These are phyloP conservation scores for Notodonta dromedarius DNA, from an alignment of 2,888 invertebrate genomes.

Conservation along the genomic window DNA sequence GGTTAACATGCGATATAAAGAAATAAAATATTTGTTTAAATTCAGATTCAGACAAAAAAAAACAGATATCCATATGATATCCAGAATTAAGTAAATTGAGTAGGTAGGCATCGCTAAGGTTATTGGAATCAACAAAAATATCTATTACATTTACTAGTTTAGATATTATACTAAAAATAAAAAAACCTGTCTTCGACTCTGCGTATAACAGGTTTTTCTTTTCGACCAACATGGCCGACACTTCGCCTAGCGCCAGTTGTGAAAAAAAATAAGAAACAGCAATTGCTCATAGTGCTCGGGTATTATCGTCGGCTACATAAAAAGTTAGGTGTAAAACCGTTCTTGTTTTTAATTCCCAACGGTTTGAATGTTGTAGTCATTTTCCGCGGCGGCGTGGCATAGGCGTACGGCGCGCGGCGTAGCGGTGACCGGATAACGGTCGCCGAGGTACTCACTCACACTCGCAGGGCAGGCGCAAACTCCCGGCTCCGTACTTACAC, in stretches of 20 bases:
- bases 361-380: constrained; percentile 56
- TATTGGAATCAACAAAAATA: too few relatives aligned
- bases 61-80: too few relatives aligned
- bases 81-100: too few relatives aligned
- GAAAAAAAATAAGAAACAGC: background rate
- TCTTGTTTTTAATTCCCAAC: constrained; percentile 59
- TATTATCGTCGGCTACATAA: constrained; percentile 9
- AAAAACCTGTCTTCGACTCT: too few relatives aligned
- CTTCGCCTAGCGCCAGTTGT: background rate
- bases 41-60: too few relatives aligned
- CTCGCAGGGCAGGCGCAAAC: constrained; percentile 60
- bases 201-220: constrained; percentile 2
- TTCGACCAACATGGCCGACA: background rate
- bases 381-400: constrained; percentile 50
- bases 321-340: constrained; percentile 38
- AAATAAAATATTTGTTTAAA: too few relatives aligned
- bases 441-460: constrained; percentile 64
- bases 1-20: too few relatives aligned
- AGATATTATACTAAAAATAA: too few relatives aligned
- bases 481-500: constrained; percentile 52
- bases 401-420: constrained; percentile 44
- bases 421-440: constrained; percentile 81
- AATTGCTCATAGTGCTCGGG: background rate
- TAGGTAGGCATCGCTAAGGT: too few relatives aligned
- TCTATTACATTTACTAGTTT: too few relatives aligned